Conservation (phyloP, 2,113 vertebrate genomes). For the Notiomystis cincta region DNA sequence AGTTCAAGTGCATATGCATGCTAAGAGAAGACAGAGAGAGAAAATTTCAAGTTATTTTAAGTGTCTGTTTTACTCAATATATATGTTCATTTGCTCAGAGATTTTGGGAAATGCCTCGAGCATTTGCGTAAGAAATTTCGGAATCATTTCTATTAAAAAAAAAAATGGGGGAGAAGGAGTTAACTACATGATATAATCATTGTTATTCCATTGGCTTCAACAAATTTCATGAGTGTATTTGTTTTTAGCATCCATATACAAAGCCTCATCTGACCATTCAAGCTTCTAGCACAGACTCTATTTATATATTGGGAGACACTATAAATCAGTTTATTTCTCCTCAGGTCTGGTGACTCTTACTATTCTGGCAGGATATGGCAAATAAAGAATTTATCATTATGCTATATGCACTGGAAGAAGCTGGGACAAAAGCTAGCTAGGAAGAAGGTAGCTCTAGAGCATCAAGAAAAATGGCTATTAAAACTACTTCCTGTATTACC, state of each 20-base stretch:
- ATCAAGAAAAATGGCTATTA: background rate
- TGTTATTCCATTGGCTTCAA: background rate
- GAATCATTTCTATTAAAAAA: background rate
- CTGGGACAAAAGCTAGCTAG: background rate
- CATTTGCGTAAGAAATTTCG: background rate
- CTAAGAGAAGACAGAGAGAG: constrained; percentile 66
- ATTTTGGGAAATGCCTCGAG: background rate
- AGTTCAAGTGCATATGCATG: constrained; percentile 97
- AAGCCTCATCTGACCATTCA: background rate
- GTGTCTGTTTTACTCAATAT: background rate
- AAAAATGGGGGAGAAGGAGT: background rate
- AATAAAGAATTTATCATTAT: background rate
- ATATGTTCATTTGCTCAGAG: background rate
- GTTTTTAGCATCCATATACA: background rate
- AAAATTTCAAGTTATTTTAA: background rate
- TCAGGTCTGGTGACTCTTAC: background rate
- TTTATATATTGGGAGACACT: background rate
- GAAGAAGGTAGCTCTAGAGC: background rate
- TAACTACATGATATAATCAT: background rate
- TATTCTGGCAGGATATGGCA: background rate
- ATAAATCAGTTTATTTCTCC: background rate
- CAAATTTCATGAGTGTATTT: background rate
- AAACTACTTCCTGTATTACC: background rate
- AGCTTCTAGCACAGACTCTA: background rate
- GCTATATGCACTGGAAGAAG: background rate